Evolutionary conservation across 1,140 invertebrate genomes (phyloP), one percentile per base, ranked within the genome.

Genomic region (Heliconius himera): DNA sequence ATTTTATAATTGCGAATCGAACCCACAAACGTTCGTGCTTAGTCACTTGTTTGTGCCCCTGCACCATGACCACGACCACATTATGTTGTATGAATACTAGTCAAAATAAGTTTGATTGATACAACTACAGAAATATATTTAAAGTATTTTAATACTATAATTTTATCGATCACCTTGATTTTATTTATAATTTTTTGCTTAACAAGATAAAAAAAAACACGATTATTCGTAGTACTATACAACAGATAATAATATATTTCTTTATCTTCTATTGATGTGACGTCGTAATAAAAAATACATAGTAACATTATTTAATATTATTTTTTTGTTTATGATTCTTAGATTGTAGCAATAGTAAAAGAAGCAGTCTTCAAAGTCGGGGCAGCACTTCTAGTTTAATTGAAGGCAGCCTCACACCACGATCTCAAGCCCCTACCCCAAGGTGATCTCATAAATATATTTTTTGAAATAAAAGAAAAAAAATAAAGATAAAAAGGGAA

Each of bases 341-440:
- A 95, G 94, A 95, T 84, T 94, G 94, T 90, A 97, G 97, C 76
- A 97, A 97, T 94, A 98, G 97, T 93, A 98, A 98, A 91, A 96
- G 98, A 83, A 97, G 97, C 91, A 98, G 97, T 90, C 97, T 98
- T 94, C 98, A 98, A 93, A 98, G 97, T 93, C 96, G 98, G 81
- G 97, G 97, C 87, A 98, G 97, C 93, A 98, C 97, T 73, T 98
- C 97, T 84, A 98, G 97, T 94, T 94, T 98, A 88, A 94, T 97
- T 82, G 97, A 97, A 91, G 95, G 96, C 90, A 98, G 97, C 92
- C 96, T 97, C 92, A 97, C 97, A 85, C 97, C 97, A 85, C 95
- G 97, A 95, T 98, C 97, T 95, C 97, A 98, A 95, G 97, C 97
- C 88, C 97, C 97, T 90, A 98, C 97, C 89, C 97, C 97, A 89